Percentiles rank a stretch among this genome's conserved stretches.
phyloP scores from a whole-genome alignment of 2,113 vertebrate species.

The Orthochromis malagaraziensis region DNA sequence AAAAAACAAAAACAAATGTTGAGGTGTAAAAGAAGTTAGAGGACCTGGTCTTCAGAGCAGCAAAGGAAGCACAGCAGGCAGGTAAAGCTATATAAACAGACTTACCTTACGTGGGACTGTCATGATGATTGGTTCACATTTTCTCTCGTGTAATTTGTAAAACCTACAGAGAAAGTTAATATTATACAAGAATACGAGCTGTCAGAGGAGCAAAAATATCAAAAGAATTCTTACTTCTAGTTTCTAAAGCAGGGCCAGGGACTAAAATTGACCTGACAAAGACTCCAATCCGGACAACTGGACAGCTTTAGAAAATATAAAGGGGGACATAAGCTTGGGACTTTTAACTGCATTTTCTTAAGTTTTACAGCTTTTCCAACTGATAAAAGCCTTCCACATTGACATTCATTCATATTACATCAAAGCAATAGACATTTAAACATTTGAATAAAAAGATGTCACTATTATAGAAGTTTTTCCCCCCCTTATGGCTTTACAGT shows the following conservation, averaged over 20 bases:
- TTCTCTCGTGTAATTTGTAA: constrained; percentile 98
- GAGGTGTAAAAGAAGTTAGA: background rate
- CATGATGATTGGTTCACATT: constrained; percentile 98
- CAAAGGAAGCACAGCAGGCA: background rate
- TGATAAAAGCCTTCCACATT: background rate
- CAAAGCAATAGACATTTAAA: background rate
- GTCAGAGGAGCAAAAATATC: background rate
- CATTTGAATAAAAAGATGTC: background rate
- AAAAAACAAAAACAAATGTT: background rate
- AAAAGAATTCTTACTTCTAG: background rate
- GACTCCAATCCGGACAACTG: background rate
- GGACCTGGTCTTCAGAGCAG: background rate
- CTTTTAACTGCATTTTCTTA: background rate
- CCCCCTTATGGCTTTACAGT: background rate
- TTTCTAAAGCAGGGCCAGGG: background rate
- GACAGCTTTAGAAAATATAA: background rate
- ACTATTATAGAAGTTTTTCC: fast-evolving
- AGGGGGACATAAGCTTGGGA: background rate
- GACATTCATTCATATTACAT: background rate
- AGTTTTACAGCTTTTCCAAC: background rate
- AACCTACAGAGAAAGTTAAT: constrained; percentile 73
- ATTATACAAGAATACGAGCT: background rate
- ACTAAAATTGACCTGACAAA: background rate
- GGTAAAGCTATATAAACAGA: background rate
- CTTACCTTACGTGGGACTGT: constrained; percentile 94